These are phyloP conservation scores for Coenonympha glycerion DNA, from an alignment of 2,888 invertebrate genomes.

Conservation along the genomic window DNA sequence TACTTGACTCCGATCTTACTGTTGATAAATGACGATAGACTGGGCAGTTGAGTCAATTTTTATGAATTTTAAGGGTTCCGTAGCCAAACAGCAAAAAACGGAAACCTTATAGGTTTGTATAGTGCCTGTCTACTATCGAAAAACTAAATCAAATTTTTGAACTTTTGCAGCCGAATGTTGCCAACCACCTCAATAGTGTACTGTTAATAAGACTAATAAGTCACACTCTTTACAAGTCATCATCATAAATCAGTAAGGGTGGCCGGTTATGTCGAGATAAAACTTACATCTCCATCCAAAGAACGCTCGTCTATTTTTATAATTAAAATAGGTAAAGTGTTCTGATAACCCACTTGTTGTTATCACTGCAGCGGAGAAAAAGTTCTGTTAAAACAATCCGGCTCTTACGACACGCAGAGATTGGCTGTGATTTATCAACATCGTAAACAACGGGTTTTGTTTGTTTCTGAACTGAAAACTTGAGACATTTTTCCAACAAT, in stretches of 20 bases:
- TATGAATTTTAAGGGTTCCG: too few species aligned
- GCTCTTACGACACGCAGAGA: slow-evolving; percentile 38
- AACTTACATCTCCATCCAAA: neutral
- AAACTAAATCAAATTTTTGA: neutral
- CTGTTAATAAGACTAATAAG: neutral
- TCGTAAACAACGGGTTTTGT: slow-evolving; percentile 9
- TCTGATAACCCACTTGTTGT: slow-evolving; percentile 63
- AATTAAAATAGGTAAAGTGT: slow-evolving; percentile 47
- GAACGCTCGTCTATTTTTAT: slow-evolving; percentile 43
- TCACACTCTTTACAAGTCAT: too few species aligned
- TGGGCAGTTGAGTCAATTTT: too few species aligned
- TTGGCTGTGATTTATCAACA: slow-evolving; percentile 26
- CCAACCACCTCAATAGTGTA: neutral
- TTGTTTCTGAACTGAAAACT: neutral
- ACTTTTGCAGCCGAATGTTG: neutral
- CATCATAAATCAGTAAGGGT: neutral
- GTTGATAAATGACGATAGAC: too few species aligned
- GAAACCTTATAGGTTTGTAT: too few species aligned
- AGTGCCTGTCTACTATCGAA: too few species aligned
- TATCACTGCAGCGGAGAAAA: slow-evolving; percentile 51
- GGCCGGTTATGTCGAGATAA: neutral
- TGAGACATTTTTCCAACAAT: neutral
- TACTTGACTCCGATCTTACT: too few species aligned
- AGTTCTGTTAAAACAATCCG: slow-evolving; percentile 41
- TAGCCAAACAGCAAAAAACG: too few species aligned